Evolutionary conservation across 2,113 vertebrate genomes (phyloP), one percentile per base, ranked within the genome.

Genomic region (Capra hircus): DNA sequence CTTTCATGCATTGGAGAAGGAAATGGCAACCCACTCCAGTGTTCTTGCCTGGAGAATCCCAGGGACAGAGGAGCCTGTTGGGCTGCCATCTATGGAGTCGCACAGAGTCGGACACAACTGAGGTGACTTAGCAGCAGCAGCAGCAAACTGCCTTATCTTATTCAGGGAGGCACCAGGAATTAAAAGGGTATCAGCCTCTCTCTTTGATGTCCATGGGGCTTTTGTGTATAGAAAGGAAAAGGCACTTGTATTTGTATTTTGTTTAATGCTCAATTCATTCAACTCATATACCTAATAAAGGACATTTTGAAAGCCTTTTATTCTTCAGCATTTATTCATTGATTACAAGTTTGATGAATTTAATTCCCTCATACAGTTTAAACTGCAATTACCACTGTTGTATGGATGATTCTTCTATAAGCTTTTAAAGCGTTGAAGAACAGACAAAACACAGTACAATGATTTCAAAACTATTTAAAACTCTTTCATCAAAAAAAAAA

Each of bases 321-420:
- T 96, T 90, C 89, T 93, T 86, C 78, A 96, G 94, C 64, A 81
- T 92, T 93, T 97, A 93, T 74, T 89, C 91, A 97, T 50, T 96
- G 94, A 98, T 97, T 91, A 94, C n/a, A 95, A 84, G 50, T 84
- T 95, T 96, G 90, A 97, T 92, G 95, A 94, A 97, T 90, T 96
- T 59, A 88, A 80, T 97, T 83, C 74, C 62, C 50, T 91, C 84
- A 88, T 40, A 88, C 30, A 80, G 74, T 88, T 92, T 96, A 94
- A 94, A 95, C 27, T 59, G 43, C 55, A 96, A 78, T 95, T 62
- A 90, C 57, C 91, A 97, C 83, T 91, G 91, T 87, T 91, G 86
- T 81, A 25, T 74, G 77, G 17, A 23, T 92, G 55, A 60, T 85
- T 95, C 50, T 91, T 94, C 67, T 50, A 15, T 92, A 95, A 96